phyloP scores from a whole-genome alignment of 2,797 vertebrate genomes.

The Poeciliopsis paucimaculata region DNA sequence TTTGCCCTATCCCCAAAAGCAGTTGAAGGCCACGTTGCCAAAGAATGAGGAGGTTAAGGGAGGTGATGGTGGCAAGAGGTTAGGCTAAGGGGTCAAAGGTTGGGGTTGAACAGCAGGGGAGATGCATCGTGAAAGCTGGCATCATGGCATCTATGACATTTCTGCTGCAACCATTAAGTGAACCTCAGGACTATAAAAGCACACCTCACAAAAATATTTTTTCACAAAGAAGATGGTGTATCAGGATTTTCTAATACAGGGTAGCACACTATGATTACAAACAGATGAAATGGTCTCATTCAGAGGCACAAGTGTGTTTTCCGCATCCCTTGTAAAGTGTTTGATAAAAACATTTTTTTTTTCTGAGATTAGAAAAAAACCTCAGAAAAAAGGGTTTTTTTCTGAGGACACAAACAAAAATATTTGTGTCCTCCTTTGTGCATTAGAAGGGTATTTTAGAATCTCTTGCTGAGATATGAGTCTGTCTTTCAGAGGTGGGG shows the following conservation, averaged over 20 bases:
- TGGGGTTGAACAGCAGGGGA: constrained; percentile 13
- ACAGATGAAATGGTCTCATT: constrained; percentile 18
- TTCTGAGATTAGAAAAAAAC: constrained; percentile 14
- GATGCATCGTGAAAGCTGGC: constrained; percentile 35
- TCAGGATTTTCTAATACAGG: constrained; percentile 19
- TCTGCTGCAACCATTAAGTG: constrained; percentile 31
- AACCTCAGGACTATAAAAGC: constrained; percentile 14
- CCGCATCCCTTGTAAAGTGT: constrained; percentile 23
- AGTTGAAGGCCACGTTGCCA: constrained; percentile 40
- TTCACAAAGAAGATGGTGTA: constrained; percentile 40
- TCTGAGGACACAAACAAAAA: constrained; percentile 19
- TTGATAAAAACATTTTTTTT: constrained; percentile 31
- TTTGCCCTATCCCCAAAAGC: constrained; percentile 40
- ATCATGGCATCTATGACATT: constrained; percentile 39
- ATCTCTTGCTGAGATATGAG: constrained; percentile 54
- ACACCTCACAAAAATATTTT: constrained; percentile 21
- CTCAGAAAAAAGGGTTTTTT: constrained; percentile 4
- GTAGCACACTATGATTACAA: background rate
- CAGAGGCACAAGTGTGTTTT: constrained; percentile 34
- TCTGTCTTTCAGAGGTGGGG: constrained; percentile 53
- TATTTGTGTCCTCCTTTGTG: constrained; percentile 36
- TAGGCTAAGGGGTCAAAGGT: constrained; percentile 27
- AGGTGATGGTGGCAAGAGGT: constrained; percentile 47
- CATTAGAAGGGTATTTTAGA: constrained; percentile 55
- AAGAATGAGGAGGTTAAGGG: constrained; percentile 57